Conservation (phyloP, 2,113 vertebrate species). For the Sporophila hypoxantha region DNA sequence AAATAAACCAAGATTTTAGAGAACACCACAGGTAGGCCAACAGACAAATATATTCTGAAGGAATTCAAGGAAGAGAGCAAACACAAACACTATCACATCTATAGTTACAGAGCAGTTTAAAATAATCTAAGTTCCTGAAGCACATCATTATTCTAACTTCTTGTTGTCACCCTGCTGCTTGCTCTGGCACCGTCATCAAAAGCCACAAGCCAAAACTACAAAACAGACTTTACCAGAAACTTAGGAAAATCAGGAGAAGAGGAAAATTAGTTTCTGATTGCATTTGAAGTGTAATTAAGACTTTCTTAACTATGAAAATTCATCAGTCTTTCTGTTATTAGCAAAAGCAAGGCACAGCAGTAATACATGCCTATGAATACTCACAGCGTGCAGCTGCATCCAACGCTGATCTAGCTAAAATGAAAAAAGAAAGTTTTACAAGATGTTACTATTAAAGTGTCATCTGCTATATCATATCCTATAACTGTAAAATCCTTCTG, state of each 20-base stretch:
- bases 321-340: conserved; percentile 4
- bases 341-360: conserved; percentile 5
- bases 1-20: conserved; percentile 12
- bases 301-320: neutral
- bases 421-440: conserved; percentile 26
- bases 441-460: neutral
- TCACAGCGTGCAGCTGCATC: conserved; percentile 74
- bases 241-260: neutral
- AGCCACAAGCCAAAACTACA: neutral
- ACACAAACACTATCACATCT: neutral
- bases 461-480: neutral
- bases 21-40: neutral
- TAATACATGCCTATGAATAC: conserved; percentile 57
- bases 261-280: conserved; percentile 20
- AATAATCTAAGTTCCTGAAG: neutral
- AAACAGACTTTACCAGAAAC: neutral
- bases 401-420: conserved; percentile 73
- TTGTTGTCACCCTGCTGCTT: neutral
- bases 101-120: neutral
- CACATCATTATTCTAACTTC: neutral
- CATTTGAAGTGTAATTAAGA: neutral
- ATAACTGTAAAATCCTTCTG: neutral
- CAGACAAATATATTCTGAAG: neutral
- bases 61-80: neutral
- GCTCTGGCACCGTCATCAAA: neutral